phyloP scores from a whole-genome alignment of 2,113 vertebrate genomes.

The Halichoerus grypus region DNA sequence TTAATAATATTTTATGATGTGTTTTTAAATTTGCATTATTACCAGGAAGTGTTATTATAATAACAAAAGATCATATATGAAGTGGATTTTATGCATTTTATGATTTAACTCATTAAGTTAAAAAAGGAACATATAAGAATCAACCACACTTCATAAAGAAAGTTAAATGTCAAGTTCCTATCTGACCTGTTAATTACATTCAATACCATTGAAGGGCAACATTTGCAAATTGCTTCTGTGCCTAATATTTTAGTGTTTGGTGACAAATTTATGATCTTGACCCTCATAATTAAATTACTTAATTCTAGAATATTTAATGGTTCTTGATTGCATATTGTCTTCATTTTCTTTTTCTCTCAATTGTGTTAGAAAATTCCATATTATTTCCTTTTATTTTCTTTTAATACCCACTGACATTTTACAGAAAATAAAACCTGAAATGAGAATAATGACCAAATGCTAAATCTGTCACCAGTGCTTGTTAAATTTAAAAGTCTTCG shows the following conservation, averaged over 20 bases:
- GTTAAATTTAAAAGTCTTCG: slow-evolving; percentile 68
- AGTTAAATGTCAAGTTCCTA: slow-evolving; percentile 66
- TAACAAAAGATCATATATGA: neutral
- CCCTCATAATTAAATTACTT: slow-evolving; percentile 75
- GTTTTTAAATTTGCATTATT: neutral
- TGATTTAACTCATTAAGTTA: slow-evolving; percentile 11
- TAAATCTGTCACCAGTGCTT: slow-evolving; percentile 59
- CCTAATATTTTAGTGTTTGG: slow-evolving; percentile 36
- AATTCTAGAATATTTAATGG: slow-evolving; percentile 72
- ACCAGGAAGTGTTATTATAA: neutral
- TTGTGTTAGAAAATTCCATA: slow-evolving; percentile 54
- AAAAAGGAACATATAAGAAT: slow-evolving; percentile 46
- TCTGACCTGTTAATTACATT: slow-evolving; percentile 65
- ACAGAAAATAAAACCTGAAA: slow-evolving; percentile 68
- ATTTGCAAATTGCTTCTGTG: slow-evolving; percentile 57
- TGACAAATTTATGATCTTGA: slow-evolving; percentile 60
- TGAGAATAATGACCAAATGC: slow-evolving; percentile 57
- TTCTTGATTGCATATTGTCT: slow-evolving; percentile 48
- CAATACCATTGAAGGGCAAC: slow-evolving; percentile 65
- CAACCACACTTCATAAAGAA: slow-evolving; percentile 69
- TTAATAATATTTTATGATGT: slow-evolving; percentile 30
- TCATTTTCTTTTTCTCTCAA: slow-evolving; percentile 59
- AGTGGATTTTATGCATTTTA: slow-evolving; percentile 12
- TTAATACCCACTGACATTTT: slow-evolving; percentile 76
- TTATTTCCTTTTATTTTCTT: slow-evolving; percentile 66